Evolutionary conservation across 2,888 invertebrate species (phyloP), one percentile per base, ranked within the genome.

Genomic region (Luffia ferchaultella): DNA sequence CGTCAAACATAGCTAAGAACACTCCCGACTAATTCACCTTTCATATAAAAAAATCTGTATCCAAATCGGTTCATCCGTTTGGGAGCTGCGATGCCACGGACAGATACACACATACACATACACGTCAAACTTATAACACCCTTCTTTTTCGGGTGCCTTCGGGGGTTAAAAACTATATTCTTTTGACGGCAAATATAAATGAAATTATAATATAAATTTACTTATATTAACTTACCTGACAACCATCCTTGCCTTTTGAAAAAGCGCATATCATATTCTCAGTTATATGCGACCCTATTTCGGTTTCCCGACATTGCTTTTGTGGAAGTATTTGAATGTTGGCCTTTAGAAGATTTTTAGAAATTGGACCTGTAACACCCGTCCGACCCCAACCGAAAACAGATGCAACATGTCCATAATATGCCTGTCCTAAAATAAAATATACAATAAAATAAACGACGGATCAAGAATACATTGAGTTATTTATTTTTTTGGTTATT

Each of bases 191-290:
- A n/a, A n/a, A n/a, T n/a, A n/a, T n/a, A n/a, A n/a, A n/a, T n/a
- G n/a, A n/a, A n/a, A n/a, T n/a, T n/a, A n/a, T n/a, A n/a, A n/a
- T n/a, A n/a, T n/a, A n/a, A n/a, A n/a, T n/a, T n/a, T n/a, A n/a
- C n/a, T n/a, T n/a, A n/a, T n/a, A n/a, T n/a, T n/a, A n/a, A n/a
- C n/a, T 61, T 70, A 88, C 89, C 85, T 89, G 88, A 61, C 89
- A 89, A 1, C 89, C 86, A 60, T 89, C 89, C 49, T 82, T 86
- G 54, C 86, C 71, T 68, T 87, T 76, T 52, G 77, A 68, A 66
- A 77, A 85, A 56, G 90, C 90, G 64, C 91, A 91, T 82, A 87
- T 72, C 85, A 87, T 86, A 2, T 82, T 79, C 2, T 79, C 70
- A 30, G 79, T 76, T 7, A 87, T 61, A 60, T 86, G 85, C 57